Conservation (phyloP, 2,888 invertebrate species). For the Drosophila imparisetae region DNA sequence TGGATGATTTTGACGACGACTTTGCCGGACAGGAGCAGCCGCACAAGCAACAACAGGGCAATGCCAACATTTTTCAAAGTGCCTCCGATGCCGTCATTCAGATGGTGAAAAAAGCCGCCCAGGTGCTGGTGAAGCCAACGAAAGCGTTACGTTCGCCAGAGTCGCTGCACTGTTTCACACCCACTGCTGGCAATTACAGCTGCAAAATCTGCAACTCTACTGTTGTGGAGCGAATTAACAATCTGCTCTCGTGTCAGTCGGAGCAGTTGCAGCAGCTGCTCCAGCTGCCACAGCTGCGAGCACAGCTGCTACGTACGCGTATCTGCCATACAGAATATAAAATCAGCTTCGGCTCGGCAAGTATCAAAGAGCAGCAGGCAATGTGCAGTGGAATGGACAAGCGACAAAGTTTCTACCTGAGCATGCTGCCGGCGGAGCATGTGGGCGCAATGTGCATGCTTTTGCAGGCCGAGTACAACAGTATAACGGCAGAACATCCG, state of each 20-base stretch:
- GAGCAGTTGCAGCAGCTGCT: slow-evolving; percentile 87
- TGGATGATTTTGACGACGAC: slow-evolving; percentile 89
- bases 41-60: slow-evolving; percentile 80
- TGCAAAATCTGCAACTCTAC: slow-evolving; percentile 90
- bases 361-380: slow-evolving; percentile 80
- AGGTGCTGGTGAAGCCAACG: slow-evolving; percentile 90
- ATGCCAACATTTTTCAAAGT: slow-evolving; percentile 91
- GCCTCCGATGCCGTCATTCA: slow-evolving; percentile 96
- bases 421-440: slow-evolving; percentile 88
- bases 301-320: slow-evolving; percentile 87
- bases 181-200: slow-evolving; percentile 88
- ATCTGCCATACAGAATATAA: slow-evolving; percentile 87
- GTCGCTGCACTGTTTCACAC: slow-evolving; percentile 87
- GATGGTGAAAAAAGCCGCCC: slow-evolving; percentile 96
- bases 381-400: slow-evolving; percentile 49
- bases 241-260: slow-evolving; percentile 90
- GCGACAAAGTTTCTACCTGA: slow-evolving; percentile 86
- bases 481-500: slow-evolving; percentile 8
- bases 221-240: slow-evolving; percentile 89
- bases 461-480: slow-evolving; percentile 85
- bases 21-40: slow-evolving; percentile 66
- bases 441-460: slow-evolving; percentile 92
- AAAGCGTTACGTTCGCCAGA: slow-evolving; percentile 75
- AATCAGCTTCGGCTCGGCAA: slow-evolving; percentile 61
- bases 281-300: slow-evolving; percentile 87